Evolutionary conservation across 1,140 invertebrate species (phyloP).

Genomic region (Drosophila bocqueti): DNA sequence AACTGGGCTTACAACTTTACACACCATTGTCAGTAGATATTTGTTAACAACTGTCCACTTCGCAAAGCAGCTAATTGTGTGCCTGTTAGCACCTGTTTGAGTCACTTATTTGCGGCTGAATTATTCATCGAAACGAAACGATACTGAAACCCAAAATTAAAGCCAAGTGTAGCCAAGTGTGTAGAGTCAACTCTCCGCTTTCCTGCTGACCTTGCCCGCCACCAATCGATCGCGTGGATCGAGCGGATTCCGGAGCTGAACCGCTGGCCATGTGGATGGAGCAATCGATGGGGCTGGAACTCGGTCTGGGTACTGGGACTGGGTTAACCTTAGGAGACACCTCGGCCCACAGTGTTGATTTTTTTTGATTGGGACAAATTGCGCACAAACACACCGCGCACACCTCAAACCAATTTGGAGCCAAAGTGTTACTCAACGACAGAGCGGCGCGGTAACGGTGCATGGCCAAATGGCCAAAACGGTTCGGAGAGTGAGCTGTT

Average conservation of each 20-base stretch:
- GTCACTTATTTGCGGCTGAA: slow-evolving; percentile 29
- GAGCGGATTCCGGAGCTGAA: slow-evolving; percentile 2
- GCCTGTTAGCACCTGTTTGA: slow-evolving; percentile 45
- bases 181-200: slow-evolving; percentile 34
- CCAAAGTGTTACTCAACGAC: slow-evolving; percentile 57
- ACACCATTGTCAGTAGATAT: slow-evolving; percentile 10
- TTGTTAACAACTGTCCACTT: slow-evolving; percentile 17
- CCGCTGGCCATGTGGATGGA: slow-evolving; percentile 29
- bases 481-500: slow-evolving; percentile 44
- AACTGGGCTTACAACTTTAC: slow-evolving; percentile 2
- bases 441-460: slow-evolving; percentile 18
- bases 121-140: slow-evolving; percentile 35
- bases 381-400: slow-evolving; percentile 12
- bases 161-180: slow-evolving; percentile 28
- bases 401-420: slow-evolving; percentile 57
- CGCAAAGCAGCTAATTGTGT: slow-evolving; percentile 30
- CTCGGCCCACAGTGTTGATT: slow-evolving; percentile 38
- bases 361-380: slow-evolving; percentile 45
- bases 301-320: background rate
- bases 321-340: slow-evolving; percentile 53
- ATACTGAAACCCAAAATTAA: slow-evolving; percentile 30
- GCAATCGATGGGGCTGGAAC: slow-evolving; percentile 36
- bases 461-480: slow-evolving; percentile 46
- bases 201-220: slow-evolving; percentile 43
- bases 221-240: slow-evolving; percentile 41